These are phyloP conservation scores for Caenorhabditis panamensis DNA, from an alignment of 2,888 invertebrate species.

Conservation along the genomic window DNA sequence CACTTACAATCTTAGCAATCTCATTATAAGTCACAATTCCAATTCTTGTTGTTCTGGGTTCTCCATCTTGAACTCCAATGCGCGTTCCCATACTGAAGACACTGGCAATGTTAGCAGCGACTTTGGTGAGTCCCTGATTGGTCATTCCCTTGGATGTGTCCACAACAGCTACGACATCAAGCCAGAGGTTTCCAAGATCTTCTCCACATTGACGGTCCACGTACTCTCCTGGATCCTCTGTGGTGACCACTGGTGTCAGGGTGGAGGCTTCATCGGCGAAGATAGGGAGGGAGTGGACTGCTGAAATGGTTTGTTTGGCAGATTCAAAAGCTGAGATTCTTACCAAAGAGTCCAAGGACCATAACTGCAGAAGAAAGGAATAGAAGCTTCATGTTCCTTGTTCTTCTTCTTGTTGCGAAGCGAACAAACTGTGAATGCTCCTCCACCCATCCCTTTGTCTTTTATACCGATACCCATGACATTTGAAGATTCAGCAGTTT, in stretches of 20 bases:
- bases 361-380: no score
- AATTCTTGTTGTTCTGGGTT: constrained; percentile 24
- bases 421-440: neutral
- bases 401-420: neutral
- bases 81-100: neutral
- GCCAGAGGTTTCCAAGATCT: constrained; percentile 12
- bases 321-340: no score
- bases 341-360: no score
- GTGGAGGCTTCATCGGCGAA: neutral
- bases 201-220: constrained; percentile 9
- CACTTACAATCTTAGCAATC: neutral
- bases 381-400: neutral
- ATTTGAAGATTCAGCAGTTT: neutral
- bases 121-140: neutral
- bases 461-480: neutral
- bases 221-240: neutral
- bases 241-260: neutral
- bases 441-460: neutral
- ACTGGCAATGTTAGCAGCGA: constrained; percentile 3
- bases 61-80: constrained; percentile 3
- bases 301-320: no score
- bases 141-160: constrained; percentile 32
- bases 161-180: constrained; percentile 25
- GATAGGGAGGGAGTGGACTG: neutral
- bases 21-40: constrained; percentile 37